Evolutionary conservation across 2,888 invertebrate species (phyloP), one percentile per base, ranked within the genome.

Genomic region (Matsumyia berberina): DNA sequence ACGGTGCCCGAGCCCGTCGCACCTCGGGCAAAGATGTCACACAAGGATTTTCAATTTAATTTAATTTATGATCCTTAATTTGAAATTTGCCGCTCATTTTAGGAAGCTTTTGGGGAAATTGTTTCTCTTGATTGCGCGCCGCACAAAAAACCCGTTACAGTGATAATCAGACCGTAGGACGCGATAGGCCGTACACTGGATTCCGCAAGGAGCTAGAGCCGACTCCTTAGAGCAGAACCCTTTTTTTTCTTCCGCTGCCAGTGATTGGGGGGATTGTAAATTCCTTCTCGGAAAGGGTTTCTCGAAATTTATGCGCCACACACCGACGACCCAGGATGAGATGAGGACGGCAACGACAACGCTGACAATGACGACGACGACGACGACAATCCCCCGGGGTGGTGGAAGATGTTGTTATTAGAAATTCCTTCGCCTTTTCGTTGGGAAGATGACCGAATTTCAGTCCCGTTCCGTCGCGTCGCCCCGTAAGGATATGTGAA

Each of bases 61-160:
- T 86, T 86, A 81, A 86, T 86, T 86, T 86, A 86, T 86, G 86
- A 81, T 86, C 86, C 86, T 86, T 86, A 86, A 86, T 86, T 86
- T 86, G 81, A 86, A 86, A 86, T 86, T 86, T 86, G 81, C 86
- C 81, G 81, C 86, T 86, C 81, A 86, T 86, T 86, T 81, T 66
- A 58, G 85, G 74, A 70, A 70, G 80, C 80, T 74, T 85, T 24
- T 73, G 0, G 74, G 80, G 35, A 85, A 85, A 85, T 85, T 80
- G 80, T 85, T 85, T 80, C 80, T 76, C 74, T 85, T 85, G 85
- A 85, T 85, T 85, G 80, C 85, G 74, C 80, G 55, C 57, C 80
- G 37, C 78, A 62, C 44, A 74, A 49, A 70, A n/a, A 70, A 39
- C 69, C 57, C 62, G 83, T 79, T 79, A 79, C 85, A 33, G 74